phyloP scores from a whole-genome alignment of 2,888 invertebrate genomes.

The Yponomeuta malinellus region DNA sequence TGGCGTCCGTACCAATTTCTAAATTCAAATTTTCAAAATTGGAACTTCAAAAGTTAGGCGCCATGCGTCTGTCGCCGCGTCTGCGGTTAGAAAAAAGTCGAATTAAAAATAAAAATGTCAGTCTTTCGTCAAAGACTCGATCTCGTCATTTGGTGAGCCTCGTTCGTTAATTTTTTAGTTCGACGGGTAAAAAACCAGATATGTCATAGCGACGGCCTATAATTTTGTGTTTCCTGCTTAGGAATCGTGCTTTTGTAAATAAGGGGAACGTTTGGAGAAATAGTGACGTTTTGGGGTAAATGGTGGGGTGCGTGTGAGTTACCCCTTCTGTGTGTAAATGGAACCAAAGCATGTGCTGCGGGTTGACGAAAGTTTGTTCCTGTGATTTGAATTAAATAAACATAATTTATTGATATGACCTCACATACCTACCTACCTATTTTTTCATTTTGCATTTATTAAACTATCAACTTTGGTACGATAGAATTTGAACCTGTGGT shows the following conservation, averaged over 20 bases:
- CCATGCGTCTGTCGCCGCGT: constrained; percentile 24
- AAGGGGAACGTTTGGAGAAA: neutral
- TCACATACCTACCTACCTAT: no score
- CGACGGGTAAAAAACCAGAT: neutral
- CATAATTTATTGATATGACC: no score
- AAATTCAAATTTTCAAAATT: constrained; percentile 42
- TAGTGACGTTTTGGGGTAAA: neutral
- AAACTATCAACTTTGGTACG: no score
- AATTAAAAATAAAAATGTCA: constrained; percentile 1
- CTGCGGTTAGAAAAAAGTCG: constrained; percentile 7
- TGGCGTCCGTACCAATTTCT: constrained; percentile 25
- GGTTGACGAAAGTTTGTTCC: neutral
- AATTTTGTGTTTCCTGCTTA: neutral
- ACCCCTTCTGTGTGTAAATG: neutral
- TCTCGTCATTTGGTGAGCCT: neutral
- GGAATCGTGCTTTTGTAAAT: neutral
- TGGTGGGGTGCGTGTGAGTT: neutral
- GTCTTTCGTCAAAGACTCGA: neutral
- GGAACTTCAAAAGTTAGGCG: constrained; percentile 27
- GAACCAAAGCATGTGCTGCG: neutral
- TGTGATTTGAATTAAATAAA: no score
- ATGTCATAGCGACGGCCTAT: neutral
- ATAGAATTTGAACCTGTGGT: no score
- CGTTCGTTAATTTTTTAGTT: neutral
- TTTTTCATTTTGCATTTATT: no score